These are phyloP conservation scores for Eurosta solidaginis DNA, from an alignment of 1,140 invertebrate genomes.

Conservation along the genomic window DNA sequence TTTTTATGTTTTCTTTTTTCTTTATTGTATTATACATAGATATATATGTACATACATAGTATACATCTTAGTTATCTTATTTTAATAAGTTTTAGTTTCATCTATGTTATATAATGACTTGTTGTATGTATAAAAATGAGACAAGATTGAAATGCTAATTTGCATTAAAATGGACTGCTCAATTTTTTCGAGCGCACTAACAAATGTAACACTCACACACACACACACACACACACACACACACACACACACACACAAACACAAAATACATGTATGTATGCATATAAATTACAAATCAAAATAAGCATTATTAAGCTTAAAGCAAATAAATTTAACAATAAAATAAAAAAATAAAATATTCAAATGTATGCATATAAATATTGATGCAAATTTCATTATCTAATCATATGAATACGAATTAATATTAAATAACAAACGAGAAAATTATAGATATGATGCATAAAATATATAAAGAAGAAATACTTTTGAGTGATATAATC, in stretches of 20 bases:
- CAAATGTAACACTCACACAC: background rate
- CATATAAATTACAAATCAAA: no score
- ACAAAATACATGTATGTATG: background rate
- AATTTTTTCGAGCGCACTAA: constrained; percentile 26
- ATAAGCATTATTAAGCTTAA: no score
- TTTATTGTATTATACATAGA: no score
- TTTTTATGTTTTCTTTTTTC: background rate
- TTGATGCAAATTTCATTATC: background rate
- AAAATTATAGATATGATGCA: background rate
- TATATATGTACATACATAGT: no score
- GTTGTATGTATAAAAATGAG: background rate
- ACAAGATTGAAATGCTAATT: constrained; percentile 1
- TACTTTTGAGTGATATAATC: background rate
- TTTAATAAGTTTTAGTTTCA: background rate
- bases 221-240: background rate
- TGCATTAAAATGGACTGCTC: constrained; percentile 14
- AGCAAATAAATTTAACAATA: no score
- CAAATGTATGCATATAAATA: background rate
- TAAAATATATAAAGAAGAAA: background rate
- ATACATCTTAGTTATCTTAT: background rate
- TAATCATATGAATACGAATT: background rate
- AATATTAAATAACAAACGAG: background rate
- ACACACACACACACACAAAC: background rate
- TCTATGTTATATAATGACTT: background rate
- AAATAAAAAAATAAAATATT: background rate